Evolutionary conservation across 1,140 invertebrate species (phyloP).

Genomic region (Drosophila tsacasi): DNA sequence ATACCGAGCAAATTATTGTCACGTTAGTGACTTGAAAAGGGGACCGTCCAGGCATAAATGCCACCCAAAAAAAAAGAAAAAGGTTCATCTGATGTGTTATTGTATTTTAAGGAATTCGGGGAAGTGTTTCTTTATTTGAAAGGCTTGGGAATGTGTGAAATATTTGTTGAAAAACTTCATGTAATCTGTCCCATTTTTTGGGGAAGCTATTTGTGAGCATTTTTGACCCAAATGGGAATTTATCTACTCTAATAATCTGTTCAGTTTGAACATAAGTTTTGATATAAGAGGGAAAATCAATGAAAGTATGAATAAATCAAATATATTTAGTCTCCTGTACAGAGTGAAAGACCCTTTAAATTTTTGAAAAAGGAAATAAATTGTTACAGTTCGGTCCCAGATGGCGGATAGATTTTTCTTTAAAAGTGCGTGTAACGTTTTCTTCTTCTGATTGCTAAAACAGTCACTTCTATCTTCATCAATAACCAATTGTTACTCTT

Average conservation of each 20-base stretch:
- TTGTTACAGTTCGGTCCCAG: not conserved
- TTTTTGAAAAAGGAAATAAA: not conserved
- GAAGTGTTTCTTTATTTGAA: slow-evolving; percentile 10
- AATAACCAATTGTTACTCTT: not conserved
- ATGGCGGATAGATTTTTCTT: not conserved
- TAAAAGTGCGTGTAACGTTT: not conserved
- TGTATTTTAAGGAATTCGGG: slow-evolving; percentile 4
- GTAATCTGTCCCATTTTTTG: slow-evolving; percentile 1
- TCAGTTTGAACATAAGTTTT: not conserved
- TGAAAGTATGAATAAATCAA: not conserved
- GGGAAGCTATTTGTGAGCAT: not conserved
- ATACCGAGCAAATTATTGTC: slow-evolving; percentile 14
- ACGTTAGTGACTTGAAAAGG: slow-evolving; percentile 20
- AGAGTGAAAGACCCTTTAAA: not conserved
- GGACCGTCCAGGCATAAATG: not conserved
- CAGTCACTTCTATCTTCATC: not conserved
- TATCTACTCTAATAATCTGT: not conserved
- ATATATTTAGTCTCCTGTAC: too few species aligned
- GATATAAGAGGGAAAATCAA: not conserved
- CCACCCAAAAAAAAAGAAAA: not conserved
- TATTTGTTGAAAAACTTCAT: not conserved
- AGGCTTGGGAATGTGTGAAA: slow-evolving; percentile 4
- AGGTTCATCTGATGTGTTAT: slow-evolving; percentile 11
- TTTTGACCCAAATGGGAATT: not conserved
- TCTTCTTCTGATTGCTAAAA: too few species aligned